Percentiles rank a stretch among this genome's conserved stretches.
Conservation (phyloP, 2,888 invertebrate species). For the Lasioglossum marginatum region DNA sequence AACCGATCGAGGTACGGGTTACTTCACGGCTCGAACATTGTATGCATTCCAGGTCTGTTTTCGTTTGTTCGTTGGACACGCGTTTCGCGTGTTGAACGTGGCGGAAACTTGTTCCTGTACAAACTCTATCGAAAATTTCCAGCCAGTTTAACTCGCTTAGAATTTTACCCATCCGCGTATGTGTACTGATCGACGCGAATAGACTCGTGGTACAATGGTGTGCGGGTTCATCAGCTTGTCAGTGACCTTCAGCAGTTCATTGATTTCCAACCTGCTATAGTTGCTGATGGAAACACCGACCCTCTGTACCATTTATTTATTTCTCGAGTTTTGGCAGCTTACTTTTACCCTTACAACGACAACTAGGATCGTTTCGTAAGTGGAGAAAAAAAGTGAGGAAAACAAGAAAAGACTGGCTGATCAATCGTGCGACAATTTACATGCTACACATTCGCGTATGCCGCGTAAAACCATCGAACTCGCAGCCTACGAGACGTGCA, state of each 20-base stretch:
- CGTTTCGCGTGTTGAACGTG: not conserved
- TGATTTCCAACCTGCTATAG: not conserved
- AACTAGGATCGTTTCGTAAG: not conserved
- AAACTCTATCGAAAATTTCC: not conserved
- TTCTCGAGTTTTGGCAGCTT: not conserved
- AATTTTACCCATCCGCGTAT: not conserved
- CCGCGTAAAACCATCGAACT: not conserved
- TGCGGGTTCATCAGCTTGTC: not conserved
- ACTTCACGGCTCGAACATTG: not conserved
- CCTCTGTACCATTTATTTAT: not conserved
- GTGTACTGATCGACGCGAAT: conserved; percentile 2
- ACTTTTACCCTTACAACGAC: not conserved
- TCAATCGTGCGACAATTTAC: not conserved
- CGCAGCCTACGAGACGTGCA: not conserved
- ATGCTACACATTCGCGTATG: not conserved
- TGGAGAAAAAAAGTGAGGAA: not conserved
- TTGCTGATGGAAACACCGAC: not conserved
- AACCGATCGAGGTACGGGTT: not conserved
- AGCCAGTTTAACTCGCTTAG: not conserved
- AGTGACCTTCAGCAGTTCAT: not conserved
- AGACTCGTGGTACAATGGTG: not conserved
- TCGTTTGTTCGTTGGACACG: not conserved
- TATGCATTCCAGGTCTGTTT: not conserved
- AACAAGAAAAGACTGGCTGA: not conserved
- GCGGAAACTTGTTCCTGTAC: conserved; percentile 4